Base-by-base conservation (phyloP, 2,888 invertebrate species). In the Drosophila putrida region DNA sequence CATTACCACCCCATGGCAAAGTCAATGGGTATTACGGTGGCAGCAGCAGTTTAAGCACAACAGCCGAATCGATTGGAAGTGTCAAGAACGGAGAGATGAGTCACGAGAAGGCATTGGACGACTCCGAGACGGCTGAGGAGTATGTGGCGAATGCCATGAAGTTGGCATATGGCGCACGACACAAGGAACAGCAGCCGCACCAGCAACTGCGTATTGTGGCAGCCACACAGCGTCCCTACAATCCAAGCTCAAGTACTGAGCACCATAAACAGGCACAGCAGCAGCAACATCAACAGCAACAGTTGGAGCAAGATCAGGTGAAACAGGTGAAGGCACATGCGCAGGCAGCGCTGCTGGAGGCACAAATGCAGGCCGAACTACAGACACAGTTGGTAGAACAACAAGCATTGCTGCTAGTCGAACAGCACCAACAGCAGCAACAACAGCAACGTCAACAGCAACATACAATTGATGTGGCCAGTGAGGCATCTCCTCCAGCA, bases 101-200 rank as follows among this genome's bases (percentile, higher is more conserved):
- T 5, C 57, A 70, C n/a, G 69, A 78, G 46, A 65, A 82, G 59
- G 41, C 80, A 0, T 53, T 91, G 35, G 91, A 91, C 51, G 91
- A 92, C 28, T 80, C 90, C 1, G 87, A 90, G 67, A 90, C 92
- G 9, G 93, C 92, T 2, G 91, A 91, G 27, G 92, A 92, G 62
- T 92, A 92, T 70, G 92, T 92, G 61, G 89, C 88, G 13, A 92
- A 92, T 63, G 92, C 92, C 49, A 89, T 92, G 78, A 87, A 91
- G 70, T 64, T 91, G 80, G 89, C 89, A 6, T 92, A 91, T 65
- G 90, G 90, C 47, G 69, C 80, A 4, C 81, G 90, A 4, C 60
- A 88, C 6, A 82, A 79, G 85, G 90, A 80, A 35, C 9, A 63
- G 35, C 77, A 75, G 47, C 61, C 62, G 8, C 36, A 54, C 4